Conservation (phyloP, 2,888 invertebrate species). For the Automeris io region DNA sequence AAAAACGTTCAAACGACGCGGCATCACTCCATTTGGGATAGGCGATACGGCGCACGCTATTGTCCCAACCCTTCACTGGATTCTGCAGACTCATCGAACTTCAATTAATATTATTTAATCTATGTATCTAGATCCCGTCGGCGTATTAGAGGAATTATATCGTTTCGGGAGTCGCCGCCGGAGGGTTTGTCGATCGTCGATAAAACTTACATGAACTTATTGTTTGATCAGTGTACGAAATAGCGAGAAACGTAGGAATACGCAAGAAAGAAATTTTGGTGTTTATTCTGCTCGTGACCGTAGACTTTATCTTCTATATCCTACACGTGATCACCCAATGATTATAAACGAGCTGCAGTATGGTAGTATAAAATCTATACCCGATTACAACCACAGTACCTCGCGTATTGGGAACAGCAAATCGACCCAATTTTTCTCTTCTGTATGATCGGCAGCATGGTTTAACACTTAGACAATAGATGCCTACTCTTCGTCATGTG, state of each 20-base stretch:
- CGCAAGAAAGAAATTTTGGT: too few relatives aligned
- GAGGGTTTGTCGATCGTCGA: constrained; percentile 51
- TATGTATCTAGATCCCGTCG: constrained; percentile 54
- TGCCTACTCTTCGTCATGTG: too few relatives aligned
- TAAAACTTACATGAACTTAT: constrained; percentile 34
- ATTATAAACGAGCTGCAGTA: too few relatives aligned
- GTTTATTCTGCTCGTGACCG: too few relatives aligned
- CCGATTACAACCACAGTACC: too few relatives aligned
- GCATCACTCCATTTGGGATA: constrained; percentile 22
- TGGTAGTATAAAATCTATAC: too few relatives aligned
- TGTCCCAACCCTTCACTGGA: constrained; percentile 50
- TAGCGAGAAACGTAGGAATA: background rate
- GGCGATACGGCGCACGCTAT: constrained; percentile 16
- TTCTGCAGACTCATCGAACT: constrained; percentile 57
- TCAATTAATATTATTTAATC: constrained; percentile 72
- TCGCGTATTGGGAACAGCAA: too few relatives aligned
- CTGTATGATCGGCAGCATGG: too few relatives aligned
- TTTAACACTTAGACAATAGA: too few relatives aligned
- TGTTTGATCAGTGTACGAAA: constrained; percentile 25
- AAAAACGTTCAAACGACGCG: constrained; percentile 29
- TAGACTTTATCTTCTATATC: too few relatives aligned
- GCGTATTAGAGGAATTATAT: constrained; percentile 60
- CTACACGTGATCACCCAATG: too few relatives aligned
- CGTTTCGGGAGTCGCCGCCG: constrained; percentile 43
- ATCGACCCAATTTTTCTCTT: too few relatives aligned